Base-by-base conservation (phyloP, 2,797 vertebrate species). In the Eidolon dupreanum region DNA sequence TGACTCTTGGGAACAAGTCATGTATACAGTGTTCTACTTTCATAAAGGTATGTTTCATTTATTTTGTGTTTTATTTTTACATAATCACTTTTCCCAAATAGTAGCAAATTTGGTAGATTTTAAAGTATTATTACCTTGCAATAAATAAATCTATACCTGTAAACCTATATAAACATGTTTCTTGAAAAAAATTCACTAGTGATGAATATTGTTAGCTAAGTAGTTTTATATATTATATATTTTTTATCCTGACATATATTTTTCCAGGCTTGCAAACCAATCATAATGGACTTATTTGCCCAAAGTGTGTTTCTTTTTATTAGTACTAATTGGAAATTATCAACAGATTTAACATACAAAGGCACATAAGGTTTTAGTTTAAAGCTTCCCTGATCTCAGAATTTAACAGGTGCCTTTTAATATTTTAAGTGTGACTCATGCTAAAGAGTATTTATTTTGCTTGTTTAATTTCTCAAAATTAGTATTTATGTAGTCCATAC, bases 21-120 rank as follows among this genome's bases (percentile, higher is more conserved):
- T 96, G 0, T 99, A 99, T 98, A 99, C 99, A 1, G 96, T 99
- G 24, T 98, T 99, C 94, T 99, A 99, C 95, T 98, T 99, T 89
- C 99, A 99, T 98, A 99, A 99, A 99, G 99, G 99, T 99, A 98
- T 63, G 46, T 93, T 84, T 71, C 16, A 28, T 81, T 78, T 93
- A 31, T 85, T 93, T 77, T 81, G 33, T 82, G 68, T 85, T 89
- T 88, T 57, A 71, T 13, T 63, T 92, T 92, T 49, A 20, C 6
- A 26, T 82, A 73, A 36, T 85, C 17, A 16, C 11, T 68, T 88
- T 94, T 95, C 73, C n/a, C 31, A 90, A 89, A 85, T 57, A 68
- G 81, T 87, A 73, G 63, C n/a, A 96, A 84, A 75, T 70, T 94
- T 59, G 36, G 16, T 38, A 74, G 51, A 68, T 51, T 88, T 78